These are phyloP conservation scores for Polydesmus complanatus DNA, from an alignment of 2,888 invertebrate genomes.

Conservation along the genomic window DNA sequence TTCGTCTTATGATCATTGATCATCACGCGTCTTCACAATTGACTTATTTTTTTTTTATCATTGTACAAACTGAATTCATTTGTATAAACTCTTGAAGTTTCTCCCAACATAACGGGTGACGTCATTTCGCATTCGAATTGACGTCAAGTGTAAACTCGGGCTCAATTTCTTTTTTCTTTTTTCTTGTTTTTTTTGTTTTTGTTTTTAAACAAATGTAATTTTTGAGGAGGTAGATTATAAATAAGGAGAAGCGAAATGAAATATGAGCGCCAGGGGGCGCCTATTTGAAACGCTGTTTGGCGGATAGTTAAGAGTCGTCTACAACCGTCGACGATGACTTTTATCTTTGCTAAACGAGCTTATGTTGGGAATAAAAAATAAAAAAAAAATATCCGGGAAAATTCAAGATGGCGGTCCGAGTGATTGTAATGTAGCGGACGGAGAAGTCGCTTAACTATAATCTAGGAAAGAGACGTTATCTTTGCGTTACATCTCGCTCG, in stretches of 20 bases:
- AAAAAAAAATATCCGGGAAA: background rate
- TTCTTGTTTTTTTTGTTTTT: background rate
- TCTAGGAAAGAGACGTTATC: background rate
- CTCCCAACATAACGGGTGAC: too few species aligned
- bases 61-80: too few species aligned
- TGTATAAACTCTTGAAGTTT: too few species aligned
- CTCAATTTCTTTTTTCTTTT: background rate
- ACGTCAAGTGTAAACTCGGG: background rate
- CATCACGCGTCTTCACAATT: too few species aligned
- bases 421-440: too few species aligned
- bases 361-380: background rate
- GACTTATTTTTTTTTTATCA: too few species aligned
- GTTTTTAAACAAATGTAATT: too few species aligned
- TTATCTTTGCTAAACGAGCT: background rate
- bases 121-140: too few species aligned
- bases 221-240: too few species aligned
- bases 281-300: background rate
- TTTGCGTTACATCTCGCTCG: too few species aligned
- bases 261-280: background rate
- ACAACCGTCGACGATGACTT: background rate
- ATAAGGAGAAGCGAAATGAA: background rate
- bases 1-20: too few species aligned
- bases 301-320: background rate
- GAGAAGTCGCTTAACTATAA: too few species aligned
- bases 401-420: background rate